A percentile compares a stretch with the other conserved stretches of the same genome.
These are phyloP conservation scores for Branchinecta sandiegonensis DNA, from an alignment of 2,888 invertebrate genomes.

Conservation along the genomic window DNA sequence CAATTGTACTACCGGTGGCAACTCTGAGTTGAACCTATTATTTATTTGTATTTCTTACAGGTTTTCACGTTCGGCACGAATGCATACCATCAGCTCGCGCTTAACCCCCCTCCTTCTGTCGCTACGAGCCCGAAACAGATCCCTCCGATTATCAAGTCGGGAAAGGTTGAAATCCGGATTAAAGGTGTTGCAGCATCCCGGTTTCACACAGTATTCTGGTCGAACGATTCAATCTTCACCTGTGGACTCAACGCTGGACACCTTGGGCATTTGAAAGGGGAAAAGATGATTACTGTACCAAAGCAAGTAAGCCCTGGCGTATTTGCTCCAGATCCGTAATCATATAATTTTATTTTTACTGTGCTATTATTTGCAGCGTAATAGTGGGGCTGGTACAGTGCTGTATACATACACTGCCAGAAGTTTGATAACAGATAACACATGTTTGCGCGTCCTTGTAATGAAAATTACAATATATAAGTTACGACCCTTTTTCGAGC, in stretches of 20 bases:
- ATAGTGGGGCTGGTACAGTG: no score
- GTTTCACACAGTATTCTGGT: constrained; percentile 47
- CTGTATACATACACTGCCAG: no score
- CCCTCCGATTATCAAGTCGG: constrained; percentile 35
- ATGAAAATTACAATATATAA: no score
- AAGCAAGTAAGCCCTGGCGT: constrained; percentile 30
- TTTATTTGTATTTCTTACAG: constrained; percentile 32
- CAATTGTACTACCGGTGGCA: no score
- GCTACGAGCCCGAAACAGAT: constrained; percentile 37
- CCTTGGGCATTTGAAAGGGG: constrained; percentile 47
- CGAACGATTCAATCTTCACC: constrained; percentile 50
- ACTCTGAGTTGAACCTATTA: not conserved
- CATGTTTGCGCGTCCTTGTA: no score
- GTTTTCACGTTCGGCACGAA: constrained; percentile 50
- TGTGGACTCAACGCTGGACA: constrained; percentile 75
- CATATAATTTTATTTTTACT: no score
- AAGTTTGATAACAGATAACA: no score
- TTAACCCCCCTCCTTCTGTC: constrained; percentile 39
- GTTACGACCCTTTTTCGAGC: no score
- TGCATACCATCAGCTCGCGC: constrained; percentile 48
- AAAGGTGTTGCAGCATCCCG: constrained; percentile 49
- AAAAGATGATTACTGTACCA: constrained; percentile 32
- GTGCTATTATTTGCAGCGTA: no score
- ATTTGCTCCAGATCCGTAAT: no score
- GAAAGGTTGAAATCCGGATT: constrained; percentile 34